Percentiles rank a stretch among this genome's conserved stretches.
phyloP scores from a whole-genome alignment of 2,888 invertebrate genomes.

The Agonopterix heracliana region DNA sequence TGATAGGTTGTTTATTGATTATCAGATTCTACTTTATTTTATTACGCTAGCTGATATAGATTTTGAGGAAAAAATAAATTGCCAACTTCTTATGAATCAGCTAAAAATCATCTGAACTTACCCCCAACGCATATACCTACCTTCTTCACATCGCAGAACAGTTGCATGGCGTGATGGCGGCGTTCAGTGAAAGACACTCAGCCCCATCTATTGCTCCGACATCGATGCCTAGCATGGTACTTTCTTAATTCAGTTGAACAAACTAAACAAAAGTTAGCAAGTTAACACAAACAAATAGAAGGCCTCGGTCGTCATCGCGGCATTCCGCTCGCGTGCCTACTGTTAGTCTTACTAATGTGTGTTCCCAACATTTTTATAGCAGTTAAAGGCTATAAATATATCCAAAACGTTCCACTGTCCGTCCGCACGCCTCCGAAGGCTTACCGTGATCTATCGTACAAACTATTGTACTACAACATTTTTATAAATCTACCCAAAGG shows the following conservation, averaged over 20 bases:
- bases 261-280: conserved; percentile 1
- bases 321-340: conserved; percentile 52
- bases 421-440: conserved; percentile 27
- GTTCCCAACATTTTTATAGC: conserved; percentile 60
- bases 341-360: conserved; percentile 59
- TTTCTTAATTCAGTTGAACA: conserved; percentile 14
- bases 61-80: no score
- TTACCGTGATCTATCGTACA: conserved; percentile 37
- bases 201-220: no score
- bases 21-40: no score
- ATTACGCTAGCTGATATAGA: no score
- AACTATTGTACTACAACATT: conserved; percentile 13
- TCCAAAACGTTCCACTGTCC: conserved; percentile 10
- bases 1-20: no score
- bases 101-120: no score
- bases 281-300: conserved; percentile 19
- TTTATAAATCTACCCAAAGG: no score
- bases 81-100: no score
- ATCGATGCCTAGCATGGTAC: not conserved
- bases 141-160: no score
- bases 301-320: conserved; percentile 27
- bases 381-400: conserved; percentile 52
- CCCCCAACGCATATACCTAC: no score
- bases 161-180: no score
- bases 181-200: no score